These are phyloP conservation scores for Calameuta idolon DNA, from an alignment of 2,888 invertebrate genomes.

Conservation along the genomic window DNA sequence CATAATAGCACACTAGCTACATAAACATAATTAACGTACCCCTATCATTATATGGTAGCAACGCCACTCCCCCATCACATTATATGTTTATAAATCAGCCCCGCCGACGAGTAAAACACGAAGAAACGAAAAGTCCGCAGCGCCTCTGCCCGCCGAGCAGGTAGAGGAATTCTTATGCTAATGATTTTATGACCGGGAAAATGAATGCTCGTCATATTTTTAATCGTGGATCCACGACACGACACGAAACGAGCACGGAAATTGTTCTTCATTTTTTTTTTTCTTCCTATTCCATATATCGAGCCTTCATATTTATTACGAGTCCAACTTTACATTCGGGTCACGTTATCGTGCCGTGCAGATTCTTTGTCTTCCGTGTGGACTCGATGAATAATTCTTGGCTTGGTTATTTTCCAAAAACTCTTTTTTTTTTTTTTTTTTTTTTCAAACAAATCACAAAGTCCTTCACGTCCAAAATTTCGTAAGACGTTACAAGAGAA, in stretches of 20 bases:
- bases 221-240: conserved; percentile 50
- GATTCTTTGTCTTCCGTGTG: neutral
- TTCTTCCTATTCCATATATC: neutral
- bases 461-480: neutral
- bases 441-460: neutral
- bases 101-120: conserved; percentile 48
- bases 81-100: conserved; percentile 68
- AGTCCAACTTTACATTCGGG: neutral
- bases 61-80: conserved; percentile 67
- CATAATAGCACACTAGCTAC: neutral
- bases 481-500: neutral
- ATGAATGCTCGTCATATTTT: conserved; percentile 67
- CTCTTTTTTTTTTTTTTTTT: neutral
- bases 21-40: conserved; percentile 66
- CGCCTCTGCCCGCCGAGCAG: conserved; percentile 43
- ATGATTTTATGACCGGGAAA: conserved; percentile 67
- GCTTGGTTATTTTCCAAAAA: neutral
- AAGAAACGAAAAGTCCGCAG: conserved; percentile 41
- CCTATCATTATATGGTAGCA: conserved; percentile 68
- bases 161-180: conserved; percentile 68
- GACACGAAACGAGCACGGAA: conserved; percentile 1
- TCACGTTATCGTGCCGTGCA: neutral
- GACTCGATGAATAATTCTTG: neutral
- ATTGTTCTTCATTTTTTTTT: neutral
- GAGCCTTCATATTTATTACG: neutral